phyloP scores from a whole-genome alignment of 2,888 invertebrate species.

The Mesoligia furuncula region DNA sequence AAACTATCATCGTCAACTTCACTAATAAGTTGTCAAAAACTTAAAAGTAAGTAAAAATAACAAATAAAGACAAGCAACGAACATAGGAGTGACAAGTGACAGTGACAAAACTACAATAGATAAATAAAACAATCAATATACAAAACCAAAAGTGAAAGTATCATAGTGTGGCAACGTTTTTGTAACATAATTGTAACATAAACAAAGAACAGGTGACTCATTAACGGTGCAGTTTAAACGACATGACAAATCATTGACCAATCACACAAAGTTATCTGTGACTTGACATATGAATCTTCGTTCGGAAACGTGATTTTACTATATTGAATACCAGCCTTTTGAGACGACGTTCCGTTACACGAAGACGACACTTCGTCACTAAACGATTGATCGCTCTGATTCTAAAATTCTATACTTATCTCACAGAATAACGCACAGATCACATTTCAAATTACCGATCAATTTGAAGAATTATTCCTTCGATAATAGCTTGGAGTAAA shows the following conservation, averaged over 20 bases:
- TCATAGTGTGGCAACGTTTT: not conserved
- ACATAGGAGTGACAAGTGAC: not conserved
- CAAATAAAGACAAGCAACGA: not conserved
- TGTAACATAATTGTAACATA: too few species aligned
- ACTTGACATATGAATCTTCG: too few species aligned
- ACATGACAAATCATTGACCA: too few species aligned
- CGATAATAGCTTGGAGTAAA: too few species aligned
- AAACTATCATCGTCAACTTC: not conserved
- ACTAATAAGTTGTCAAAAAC: not conserved
- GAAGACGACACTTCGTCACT: too few species aligned
- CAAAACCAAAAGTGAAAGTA: slow-evolving; percentile 10
- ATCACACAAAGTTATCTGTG: too few species aligned
- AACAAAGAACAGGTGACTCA: too few species aligned
- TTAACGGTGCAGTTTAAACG: too few species aligned
- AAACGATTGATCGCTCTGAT: not conserved
- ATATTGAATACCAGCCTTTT: too few species aligned
- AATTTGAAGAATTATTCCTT: too few species aligned
- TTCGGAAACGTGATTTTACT: too few species aligned
- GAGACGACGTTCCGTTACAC: too few species aligned
- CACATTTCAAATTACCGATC: not conserved
- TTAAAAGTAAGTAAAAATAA: not conserved
- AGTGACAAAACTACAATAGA: not conserved
- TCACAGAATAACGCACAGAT: not conserved
- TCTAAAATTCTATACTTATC: not conserved
- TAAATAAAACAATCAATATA: not conserved